A percentile compares a stretch with the other conserved stretches of the same genome.
Conservation (phyloP, 2,888 invertebrate genomes). For the Gandaritis pyraliata region DNA sequence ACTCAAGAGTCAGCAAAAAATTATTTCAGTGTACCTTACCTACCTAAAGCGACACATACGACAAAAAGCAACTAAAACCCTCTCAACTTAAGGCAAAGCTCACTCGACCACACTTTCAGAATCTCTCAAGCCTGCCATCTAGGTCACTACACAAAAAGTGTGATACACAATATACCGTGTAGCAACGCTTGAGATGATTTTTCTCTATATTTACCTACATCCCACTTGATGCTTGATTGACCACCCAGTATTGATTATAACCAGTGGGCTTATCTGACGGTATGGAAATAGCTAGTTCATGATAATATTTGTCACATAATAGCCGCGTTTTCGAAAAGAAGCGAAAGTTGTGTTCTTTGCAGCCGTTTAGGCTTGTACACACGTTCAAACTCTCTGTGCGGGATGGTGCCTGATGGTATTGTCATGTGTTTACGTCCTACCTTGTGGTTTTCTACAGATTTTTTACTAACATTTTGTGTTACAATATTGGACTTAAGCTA, state of each 20-base stretch:
- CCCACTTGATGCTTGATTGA: conserved; percentile 68
- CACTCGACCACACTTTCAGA: conserved; percentile 25
- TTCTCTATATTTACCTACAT: conserved; percentile 54
- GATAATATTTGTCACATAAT: conserved; percentile 73
- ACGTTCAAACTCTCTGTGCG: conserved; percentile 36
- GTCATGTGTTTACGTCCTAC: conserved; percentile 35
- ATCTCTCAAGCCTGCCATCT: conserved; percentile 32
- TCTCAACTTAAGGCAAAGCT: conserved; percentile 23
- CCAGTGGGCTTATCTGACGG: conserved; percentile 62
- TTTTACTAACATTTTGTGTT: background rate
- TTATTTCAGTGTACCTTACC: too few species aligned
- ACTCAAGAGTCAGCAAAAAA: too few species aligned
- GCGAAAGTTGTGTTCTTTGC: conserved; percentile 28
- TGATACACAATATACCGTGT: conserved; percentile 19
- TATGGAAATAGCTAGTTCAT: conserved; percentile 63
- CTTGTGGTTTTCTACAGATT: conserved; percentile 1
- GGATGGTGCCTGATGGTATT: conserved; percentile 42
- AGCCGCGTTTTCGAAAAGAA: conserved; percentile 60
- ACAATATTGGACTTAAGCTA: too few species aligned
- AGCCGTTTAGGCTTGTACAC: conserved; percentile 33
- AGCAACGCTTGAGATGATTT: conserved; percentile 46
- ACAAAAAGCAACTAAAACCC: background rate
- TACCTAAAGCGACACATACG: too few species aligned
- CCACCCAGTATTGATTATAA: conserved; percentile 70
- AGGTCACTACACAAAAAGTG: conserved; percentile 45